phyloP scores from a whole-genome alignment of 1,140 invertebrate genomes.

The Zaprionus nigranus region DNA sequence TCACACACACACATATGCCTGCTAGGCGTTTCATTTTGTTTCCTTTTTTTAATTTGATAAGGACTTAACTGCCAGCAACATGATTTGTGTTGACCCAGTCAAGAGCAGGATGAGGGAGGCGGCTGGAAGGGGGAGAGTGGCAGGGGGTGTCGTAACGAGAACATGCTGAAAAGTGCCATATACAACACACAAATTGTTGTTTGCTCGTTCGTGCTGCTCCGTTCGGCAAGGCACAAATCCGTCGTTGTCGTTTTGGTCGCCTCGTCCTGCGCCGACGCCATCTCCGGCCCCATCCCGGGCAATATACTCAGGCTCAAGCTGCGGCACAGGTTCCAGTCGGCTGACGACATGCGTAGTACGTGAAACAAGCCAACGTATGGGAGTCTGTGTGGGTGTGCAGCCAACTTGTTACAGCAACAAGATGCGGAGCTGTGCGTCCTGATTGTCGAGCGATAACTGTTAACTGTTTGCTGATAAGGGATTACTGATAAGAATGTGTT shows the following conservation, averaged over 20 bases:
- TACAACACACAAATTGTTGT: constrained; percentile 29
- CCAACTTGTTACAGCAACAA: constrained; percentile 26
- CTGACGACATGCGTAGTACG: constrained; percentile 44
- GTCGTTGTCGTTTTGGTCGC: constrained; percentile 7
- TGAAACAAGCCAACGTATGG: constrained; percentile 1
- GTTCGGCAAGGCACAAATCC: constrained; percentile 7
- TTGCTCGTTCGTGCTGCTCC: constrained; percentile 8
- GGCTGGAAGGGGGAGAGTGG: too few relatives aligned
- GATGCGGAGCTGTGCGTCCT: constrained; percentile 2
- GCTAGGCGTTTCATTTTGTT: constrained; percentile 1
- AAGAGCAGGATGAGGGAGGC: constrained; percentile 7
- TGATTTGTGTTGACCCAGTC: constrained; percentile 56
- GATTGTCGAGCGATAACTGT: background rate
- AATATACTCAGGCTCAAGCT: background rate
- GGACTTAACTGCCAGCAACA: constrained; percentile 50
- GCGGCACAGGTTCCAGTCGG: constrained; percentile 12
- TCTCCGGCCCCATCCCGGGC: too few relatives aligned
- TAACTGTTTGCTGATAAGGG: constrained; percentile 33
- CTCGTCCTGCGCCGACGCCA: constrained; percentile 47
- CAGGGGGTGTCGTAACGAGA: background rate
- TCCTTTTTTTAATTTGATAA: constrained; percentile 50
- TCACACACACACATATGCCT: constrained; percentile 7
- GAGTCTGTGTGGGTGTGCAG: background rate
- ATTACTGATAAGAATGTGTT: constrained; percentile 13
- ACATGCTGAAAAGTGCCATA: constrained; percentile 24